A percentile compares a stretch with the other conserved stretches of the same genome.
Conservation (phyloP, 1,140 invertebrate genomes). For the Condylostylus longicornis region DNA sequence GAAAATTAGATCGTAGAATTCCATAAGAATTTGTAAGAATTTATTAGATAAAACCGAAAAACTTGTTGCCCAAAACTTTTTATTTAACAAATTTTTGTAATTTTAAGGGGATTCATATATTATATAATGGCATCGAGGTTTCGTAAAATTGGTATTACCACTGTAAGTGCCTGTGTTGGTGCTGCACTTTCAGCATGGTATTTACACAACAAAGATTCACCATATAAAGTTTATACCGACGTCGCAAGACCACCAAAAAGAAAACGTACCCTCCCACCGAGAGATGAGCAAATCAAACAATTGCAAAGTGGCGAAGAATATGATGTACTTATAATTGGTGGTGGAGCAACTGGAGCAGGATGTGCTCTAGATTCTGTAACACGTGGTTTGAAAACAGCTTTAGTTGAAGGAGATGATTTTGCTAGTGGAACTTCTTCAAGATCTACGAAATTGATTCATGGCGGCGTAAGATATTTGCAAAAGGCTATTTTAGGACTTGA, state of each 20-base stretch:
- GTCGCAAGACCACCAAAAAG: slow-evolving; percentile 38
- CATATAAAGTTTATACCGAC: slow-evolving; percentile 31
- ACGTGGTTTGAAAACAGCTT: slow-evolving; percentile 83
- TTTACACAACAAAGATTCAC: slow-evolving; percentile 22
- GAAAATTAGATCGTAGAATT: too few species aligned
- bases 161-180: slow-evolving; percentile 24
- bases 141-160: slow-evolving; percentile 27
- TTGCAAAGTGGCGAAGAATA: slow-evolving; percentile 62
- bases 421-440: slow-evolving; percentile 91
- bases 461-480: slow-evolving; percentile 95
- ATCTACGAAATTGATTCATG: slow-evolving; percentile 97
- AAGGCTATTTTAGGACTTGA: slow-evolving; percentile 91
- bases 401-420: slow-evolving; percentile 96
- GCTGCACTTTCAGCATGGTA: slow-evolving; percentile 22
- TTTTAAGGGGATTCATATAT: too few species aligned
- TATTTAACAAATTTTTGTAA: too few species aligned
- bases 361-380: slow-evolving; percentile 84
- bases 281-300: slow-evolving; percentile 65
- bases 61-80: too few species aligned
- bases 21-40: too few species aligned
- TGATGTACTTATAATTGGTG: slow-evolving; percentile 92
- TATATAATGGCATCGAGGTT: slow-evolving; percentile 29
- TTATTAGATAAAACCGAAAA: too few species aligned
- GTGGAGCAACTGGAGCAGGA: slow-evolving; percentile 85
- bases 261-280: slow-evolving; percentile 59